phyloP scores from a whole-genome alignment of 2,888 invertebrate genomes.

The Pyrocoelia pectoralis region DNA sequence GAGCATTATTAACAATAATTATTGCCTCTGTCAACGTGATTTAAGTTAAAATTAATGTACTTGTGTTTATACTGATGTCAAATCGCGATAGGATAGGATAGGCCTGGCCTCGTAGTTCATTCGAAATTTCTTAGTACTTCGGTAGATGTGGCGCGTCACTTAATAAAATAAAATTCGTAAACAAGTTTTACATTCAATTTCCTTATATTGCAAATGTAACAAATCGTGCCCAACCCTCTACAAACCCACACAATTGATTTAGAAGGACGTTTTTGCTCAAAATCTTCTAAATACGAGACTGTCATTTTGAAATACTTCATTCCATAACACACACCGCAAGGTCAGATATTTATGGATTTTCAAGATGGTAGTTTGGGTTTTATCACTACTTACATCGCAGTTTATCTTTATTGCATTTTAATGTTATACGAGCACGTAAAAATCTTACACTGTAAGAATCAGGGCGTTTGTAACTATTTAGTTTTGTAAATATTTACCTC shows the following conservation, averaged over 20 bases:
- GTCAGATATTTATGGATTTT: slow-evolving; percentile 12
- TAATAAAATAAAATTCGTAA: slow-evolving; percentile 3
- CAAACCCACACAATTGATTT: neutral
- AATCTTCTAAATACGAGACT: neutral
- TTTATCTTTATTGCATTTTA: too few species aligned
- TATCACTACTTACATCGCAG: neutral
- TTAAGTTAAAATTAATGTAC: slow-evolving; percentile 37
- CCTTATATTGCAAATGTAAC: slow-evolving; percentile 12
- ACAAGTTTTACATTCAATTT: slow-evolving; percentile 14
- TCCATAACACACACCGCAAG: neutral
- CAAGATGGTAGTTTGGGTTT: neutral
- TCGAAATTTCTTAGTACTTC: slow-evolving; percentile 37
- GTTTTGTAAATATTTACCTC: too few species aligned
- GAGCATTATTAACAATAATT: slow-evolving; percentile 16
- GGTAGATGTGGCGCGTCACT: neutral
- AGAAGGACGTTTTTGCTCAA: too few species aligned
- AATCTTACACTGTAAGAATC: too few species aligned
- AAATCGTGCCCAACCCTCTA: neutral
- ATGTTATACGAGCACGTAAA: too few species aligned
- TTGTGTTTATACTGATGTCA: slow-evolving; percentile 46
- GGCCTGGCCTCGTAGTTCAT: slow-evolving; percentile 44
- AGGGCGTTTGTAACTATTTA: too few species aligned
- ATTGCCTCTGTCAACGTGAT: slow-evolving; percentile 21
- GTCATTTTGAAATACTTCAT: slow-evolving; percentile 6
- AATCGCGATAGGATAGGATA: slow-evolving; percentile 48